Base-by-base conservation (phyloP, 2,888 invertebrate genomes). In the Patella ulyssiponensis region DNA sequence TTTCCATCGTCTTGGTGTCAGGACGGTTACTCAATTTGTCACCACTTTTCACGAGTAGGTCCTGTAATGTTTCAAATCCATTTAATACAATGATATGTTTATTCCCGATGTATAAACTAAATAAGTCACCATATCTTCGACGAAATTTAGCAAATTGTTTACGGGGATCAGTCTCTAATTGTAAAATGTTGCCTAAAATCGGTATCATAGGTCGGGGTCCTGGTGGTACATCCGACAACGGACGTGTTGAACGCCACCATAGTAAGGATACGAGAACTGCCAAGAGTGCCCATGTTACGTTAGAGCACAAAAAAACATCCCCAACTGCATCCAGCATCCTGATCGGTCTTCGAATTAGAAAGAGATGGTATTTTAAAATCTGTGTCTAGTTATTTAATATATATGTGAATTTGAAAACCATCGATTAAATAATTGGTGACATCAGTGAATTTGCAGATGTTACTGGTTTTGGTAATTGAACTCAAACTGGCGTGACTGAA, bases 1-100 rank as follows among this genome's bases (percentile, higher is more conserved):
- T 23, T 64, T 64, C 64, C 64, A 64, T 64, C 64, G 23, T 64
- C 64, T n/a, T 23, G 9, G 23, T 64, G n/a, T 56, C 54, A n/a
- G 73, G 56, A 20, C 73, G n/a, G 73, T 73, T 56, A 20, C 56
- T 73, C 54, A 53, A 73, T 14, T 23, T 23, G 56, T 73, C 73
- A 5, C 73, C 73, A 56, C 54, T 14, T 27, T 73, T 73, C 3
- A 73, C 73, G 54, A 73, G 54, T 23, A 56, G 17, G 17, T 73
- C 73, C 27, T 53, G 20, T 56, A 73, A 53, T 27, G 73, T 23
- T 53, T 73, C 73, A 27, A 54, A 56, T 11, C 73, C 73, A 23
- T 73, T 73, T 14, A 73, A 53, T 11, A 73, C 73, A 53, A 73
- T 56, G 17, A 73, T 54, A 27, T 54, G 53, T 12, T 56, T 56